Conservation (phyloP, 2,888 invertebrate species). For the Pantelozetes paolii region DNA sequence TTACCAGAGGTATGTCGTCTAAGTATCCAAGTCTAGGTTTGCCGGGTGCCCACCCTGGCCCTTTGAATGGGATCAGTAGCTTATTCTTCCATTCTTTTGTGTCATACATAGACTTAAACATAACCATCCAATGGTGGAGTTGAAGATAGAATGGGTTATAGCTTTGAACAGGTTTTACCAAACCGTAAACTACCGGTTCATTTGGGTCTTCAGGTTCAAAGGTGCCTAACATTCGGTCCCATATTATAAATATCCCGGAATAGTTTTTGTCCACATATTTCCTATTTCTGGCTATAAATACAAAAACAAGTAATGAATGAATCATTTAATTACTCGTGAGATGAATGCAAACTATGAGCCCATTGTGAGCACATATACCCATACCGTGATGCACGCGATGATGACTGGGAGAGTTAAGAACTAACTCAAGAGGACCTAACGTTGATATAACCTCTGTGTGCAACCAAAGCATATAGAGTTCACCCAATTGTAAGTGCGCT, state of each 20-base stretch:
- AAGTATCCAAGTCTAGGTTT: slow-evolving; percentile 70
- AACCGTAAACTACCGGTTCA: slow-evolving; percentile 75
- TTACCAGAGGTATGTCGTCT: slow-evolving; percentile 68
- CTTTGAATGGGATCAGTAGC: slow-evolving; percentile 68
- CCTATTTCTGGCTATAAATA: slow-evolving; percentile 67
- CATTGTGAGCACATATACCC: background rate
- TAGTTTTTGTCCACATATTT: slow-evolving; percentile 91
- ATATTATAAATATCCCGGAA: slow-evolving; percentile 81
- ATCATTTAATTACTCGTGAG: no score
- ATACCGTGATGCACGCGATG: slow-evolving; percentile 63
- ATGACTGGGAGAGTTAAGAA: slow-evolving; percentile 84
- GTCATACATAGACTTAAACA: slow-evolving; percentile 60
- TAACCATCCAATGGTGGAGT: slow-evolving; percentile 69
- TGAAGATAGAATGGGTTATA: slow-evolving; percentile 67
- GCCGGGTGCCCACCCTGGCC: slow-evolving; percentile 84
- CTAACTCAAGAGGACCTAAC: slow-evolving; percentile 76
- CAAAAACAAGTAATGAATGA: background rate
- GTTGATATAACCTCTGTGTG: slow-evolving; percentile 58
- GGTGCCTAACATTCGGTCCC: slow-evolving; percentile 78
- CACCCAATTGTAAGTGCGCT: slow-evolving; percentile 42
- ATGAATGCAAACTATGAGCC: no score
- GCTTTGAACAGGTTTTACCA: slow-evolving; percentile 72
- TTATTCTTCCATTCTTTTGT: slow-evolving; percentile 59
- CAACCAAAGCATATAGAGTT: slow-evolving; percentile 43
- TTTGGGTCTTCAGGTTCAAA: slow-evolving; percentile 66